Evolutionary conservation across 2,797 vertebrate genomes (phyloP).

Genomic region (Hippocampus kuda): DNA sequence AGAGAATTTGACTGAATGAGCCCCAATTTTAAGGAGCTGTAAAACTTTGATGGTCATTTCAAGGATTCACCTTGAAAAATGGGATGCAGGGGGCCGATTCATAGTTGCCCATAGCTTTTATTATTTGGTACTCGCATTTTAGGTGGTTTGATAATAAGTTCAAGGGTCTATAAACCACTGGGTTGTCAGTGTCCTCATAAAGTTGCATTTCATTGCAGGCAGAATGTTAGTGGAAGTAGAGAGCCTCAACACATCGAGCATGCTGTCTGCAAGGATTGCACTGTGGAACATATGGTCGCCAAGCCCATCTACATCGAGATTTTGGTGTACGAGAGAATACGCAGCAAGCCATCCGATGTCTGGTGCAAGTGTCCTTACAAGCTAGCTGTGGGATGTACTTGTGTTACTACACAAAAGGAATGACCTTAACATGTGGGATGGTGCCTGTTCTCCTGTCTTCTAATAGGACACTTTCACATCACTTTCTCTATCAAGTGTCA

Average conservation of each 20-base stretch:
- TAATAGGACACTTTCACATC: not conserved
- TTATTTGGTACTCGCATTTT: not conserved
- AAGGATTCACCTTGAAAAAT: not conserved
- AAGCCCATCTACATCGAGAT: conserved; percentile 9
- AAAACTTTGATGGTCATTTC: not conserved
- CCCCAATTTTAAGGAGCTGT: no score
- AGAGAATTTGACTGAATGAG: no score
- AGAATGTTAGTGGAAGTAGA: not conserved
- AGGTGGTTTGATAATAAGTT: no score
- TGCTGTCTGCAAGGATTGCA: conserved; percentile 6
- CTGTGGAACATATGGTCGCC: not conserved
- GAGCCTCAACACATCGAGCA: not conserved
- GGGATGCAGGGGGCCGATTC: not conserved
- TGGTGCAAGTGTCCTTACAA: conserved; percentile 5
- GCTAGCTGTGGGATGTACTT: conserved; percentile 8
- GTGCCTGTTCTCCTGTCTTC: not conserved
- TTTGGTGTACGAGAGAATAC: not conserved
- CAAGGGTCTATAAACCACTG: not conserved
- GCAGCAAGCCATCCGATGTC: not conserved
- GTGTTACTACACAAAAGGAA: not conserved
- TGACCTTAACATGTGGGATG: not conserved
- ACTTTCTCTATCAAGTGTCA: not conserved
- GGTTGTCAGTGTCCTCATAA: not conserved
- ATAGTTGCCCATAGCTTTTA: not conserved
- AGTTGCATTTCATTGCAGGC: not conserved